Conservation (phyloP, 2,797 vertebrate species). For the Muraenolepis orangiensis region DNA sequence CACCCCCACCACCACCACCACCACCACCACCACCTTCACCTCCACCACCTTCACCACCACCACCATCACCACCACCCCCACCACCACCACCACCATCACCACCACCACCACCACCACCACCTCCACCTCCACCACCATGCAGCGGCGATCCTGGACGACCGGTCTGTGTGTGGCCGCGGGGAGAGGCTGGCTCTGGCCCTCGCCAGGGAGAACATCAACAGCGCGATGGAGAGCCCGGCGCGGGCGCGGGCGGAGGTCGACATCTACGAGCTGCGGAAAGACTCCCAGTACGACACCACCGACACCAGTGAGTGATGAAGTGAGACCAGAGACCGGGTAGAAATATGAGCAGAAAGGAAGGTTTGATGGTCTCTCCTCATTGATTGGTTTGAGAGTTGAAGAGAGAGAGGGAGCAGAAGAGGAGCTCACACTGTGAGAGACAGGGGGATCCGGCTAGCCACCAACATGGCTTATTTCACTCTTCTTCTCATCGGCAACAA, state of each 20-base stretch:
- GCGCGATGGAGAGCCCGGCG: slow-evolving; percentile 81
- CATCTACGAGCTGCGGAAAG: slow-evolving; percentile 90
- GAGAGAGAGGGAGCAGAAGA: not conserved
- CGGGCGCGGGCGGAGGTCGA: slow-evolving; percentile 88
- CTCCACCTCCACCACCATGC: not conserved
- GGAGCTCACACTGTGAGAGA: too few species aligned
- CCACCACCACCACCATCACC: too few species aligned
- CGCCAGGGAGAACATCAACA: slow-evolving; percentile 92
- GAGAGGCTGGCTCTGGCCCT: slow-evolving; percentile 88
- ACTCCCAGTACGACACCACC: slow-evolving; percentile 94
- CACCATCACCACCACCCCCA: not conserved
- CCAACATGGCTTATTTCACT: too few species aligned
- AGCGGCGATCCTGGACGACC: slow-evolving; percentile 94
- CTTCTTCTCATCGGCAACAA: too few species aligned
- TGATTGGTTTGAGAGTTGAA: not conserved
- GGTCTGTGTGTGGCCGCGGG: slow-evolving; percentile 89
- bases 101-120: not conserved
- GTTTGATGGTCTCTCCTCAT: not conserved
- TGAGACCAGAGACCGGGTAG: not conserved
- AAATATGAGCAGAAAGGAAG: not conserved
- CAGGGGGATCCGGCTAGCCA: too few species aligned
- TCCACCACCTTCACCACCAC: not conserved
- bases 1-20: not conserved
- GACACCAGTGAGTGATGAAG: slow-evolving; percentile 84
- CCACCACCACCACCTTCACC: not conserved